These are phyloP conservation scores for Ernsta delagoae DNA, from an alignment of 2,888 invertebrate genomes.

Conservation along the genomic window DNA sequence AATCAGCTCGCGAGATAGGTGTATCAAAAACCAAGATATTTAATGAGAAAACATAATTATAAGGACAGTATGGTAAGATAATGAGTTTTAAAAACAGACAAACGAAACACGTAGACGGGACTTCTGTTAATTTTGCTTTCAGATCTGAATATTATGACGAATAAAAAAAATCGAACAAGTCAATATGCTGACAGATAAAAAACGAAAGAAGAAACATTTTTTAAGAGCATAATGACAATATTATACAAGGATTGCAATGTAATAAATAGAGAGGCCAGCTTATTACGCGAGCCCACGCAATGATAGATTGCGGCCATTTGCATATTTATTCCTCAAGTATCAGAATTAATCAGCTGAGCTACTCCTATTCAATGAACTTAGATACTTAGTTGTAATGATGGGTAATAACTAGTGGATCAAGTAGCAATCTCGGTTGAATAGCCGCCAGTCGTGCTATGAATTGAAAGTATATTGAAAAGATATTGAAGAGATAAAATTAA, in stretches of 20 bases:
- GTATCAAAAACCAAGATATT: too few relatives aligned
- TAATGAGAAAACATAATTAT: too few relatives aligned
- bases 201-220: not conserved
- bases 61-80: too few relatives aligned
- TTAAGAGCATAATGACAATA: slow-evolving; percentile 2
- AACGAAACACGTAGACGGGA: too few relatives aligned
- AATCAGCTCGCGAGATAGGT: too few relatives aligned
- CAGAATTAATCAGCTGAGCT: slow-evolving; percentile 22
- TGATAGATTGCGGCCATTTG: slow-evolving; percentile 25
- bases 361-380: slow-evolving; percentile 20
- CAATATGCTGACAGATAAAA: not conserved
- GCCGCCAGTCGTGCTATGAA: not conserved
- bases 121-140: too few relatives aligned
- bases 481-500: not conserved
- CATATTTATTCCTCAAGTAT: slow-evolving; percentile 31
- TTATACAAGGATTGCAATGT: slow-evolving; percentile 14
- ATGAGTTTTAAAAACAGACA: too few relatives aligned
- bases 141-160: too few relatives aligned
- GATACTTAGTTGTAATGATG: slow-evolving; percentile 5
- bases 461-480: not conserved
- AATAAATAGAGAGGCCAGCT: slow-evolving; percentile 12
- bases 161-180: too few relatives aligned
- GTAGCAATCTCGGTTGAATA: not conserved
- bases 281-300: slow-evolving; percentile 10
- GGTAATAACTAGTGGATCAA: slow-evolving; percentile 19